Conservation (phyloP, 2,888 invertebrate genomes). For the Cordilura impudica region DNA sequence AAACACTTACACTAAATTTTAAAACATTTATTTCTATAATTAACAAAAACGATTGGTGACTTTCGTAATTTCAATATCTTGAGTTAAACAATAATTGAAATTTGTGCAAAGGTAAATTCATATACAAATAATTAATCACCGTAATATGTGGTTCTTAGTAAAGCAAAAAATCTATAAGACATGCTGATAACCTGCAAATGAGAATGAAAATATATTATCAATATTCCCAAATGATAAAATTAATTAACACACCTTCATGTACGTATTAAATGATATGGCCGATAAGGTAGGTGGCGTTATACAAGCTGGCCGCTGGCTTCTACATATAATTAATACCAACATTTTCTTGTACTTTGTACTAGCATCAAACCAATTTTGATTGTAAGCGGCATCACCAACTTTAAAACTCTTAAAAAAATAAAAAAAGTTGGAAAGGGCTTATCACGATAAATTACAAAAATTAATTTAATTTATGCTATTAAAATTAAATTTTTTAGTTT, state of each 20-base stretch:
- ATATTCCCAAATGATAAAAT: neutral
- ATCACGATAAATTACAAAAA: too few relatives aligned
- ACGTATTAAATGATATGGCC: constrained; percentile 72
- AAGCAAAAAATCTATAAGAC: constrained; percentile 72
- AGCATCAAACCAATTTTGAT: constrained; percentile 71
- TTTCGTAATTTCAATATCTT: too few relatives aligned
- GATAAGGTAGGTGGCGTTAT: constrained; percentile 73
- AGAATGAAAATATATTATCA: neutral
- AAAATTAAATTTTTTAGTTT: too few relatives aligned
- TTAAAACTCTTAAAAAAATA: constrained; percentile 67
- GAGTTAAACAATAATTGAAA: too few relatives aligned
- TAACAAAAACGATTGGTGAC: too few relatives aligned
- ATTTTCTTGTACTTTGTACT: constrained; percentile 67
- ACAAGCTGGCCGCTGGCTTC: constrained; percentile 71
- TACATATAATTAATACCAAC: constrained; percentile 68
- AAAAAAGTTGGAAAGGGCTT: too few relatives aligned
- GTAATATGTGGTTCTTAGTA: constrained; percentile 70
- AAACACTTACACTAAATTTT: too few relatives aligned
- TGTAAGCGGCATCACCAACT: constrained; percentile 70
- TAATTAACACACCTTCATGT: constrained; percentile 67
- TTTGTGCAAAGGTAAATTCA: too few relatives aligned
- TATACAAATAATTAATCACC: too few relatives aligned
- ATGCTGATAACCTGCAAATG: constrained; percentile 69
- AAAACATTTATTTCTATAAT: too few relatives aligned
- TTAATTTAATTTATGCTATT: too few relatives aligned